Base-by-base conservation (phyloP, 2,113 vertebrate species). In the Aegypius monachus region DNA sequence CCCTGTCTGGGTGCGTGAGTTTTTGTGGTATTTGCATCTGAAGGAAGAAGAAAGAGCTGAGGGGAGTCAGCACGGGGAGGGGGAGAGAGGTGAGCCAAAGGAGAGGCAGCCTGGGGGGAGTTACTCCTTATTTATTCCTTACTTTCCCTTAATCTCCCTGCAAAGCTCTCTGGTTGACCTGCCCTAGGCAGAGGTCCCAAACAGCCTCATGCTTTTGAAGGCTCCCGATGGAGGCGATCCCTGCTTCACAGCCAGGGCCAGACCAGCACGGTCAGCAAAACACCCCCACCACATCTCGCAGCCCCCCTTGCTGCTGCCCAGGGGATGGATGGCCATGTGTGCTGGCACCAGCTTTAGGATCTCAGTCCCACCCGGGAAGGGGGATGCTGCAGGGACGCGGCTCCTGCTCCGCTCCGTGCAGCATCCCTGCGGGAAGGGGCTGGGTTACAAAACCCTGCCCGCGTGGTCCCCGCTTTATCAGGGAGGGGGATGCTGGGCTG, bases 1-100 rank as follows among this genome's bases (percentile, higher is more conserved):
- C 40, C 79, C 29, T 18, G 23, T 71, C 70, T 74, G 27, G 15
- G 38, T 68, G 53, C 34, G 7, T 42, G 45, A 58, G n/a, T 47
- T 90, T 92, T 72, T 53, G 27, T 43, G 81, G 91, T 89, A 77
- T 95, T 93, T 86, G 45, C 66, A 32, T 85, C 83, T 40, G 81
- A 95, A 78, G 52, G 52, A 86, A 87, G 86, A 93, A 84, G 81
- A 95, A 89, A 91, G 89, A 81, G 65, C 77, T 0, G 32, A 83
- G 72, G n/a, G 53, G 74, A 88, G 66, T 25, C 43, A 4, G 47
- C 0, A 0, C 0, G 0, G 71, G 56, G 55, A 94, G 32, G 13
- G 50, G 56, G 68, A 95, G 86, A 96, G 95, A 93, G 94, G 95
- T 96, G 96, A 97, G 95, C 95, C 94, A 97, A 94, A 97, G 96